These are phyloP conservation scores for Pantherophis vulpinus DNA, from an alignment of 2,797 vertebrate species.

Conservation along the genomic window DNA sequence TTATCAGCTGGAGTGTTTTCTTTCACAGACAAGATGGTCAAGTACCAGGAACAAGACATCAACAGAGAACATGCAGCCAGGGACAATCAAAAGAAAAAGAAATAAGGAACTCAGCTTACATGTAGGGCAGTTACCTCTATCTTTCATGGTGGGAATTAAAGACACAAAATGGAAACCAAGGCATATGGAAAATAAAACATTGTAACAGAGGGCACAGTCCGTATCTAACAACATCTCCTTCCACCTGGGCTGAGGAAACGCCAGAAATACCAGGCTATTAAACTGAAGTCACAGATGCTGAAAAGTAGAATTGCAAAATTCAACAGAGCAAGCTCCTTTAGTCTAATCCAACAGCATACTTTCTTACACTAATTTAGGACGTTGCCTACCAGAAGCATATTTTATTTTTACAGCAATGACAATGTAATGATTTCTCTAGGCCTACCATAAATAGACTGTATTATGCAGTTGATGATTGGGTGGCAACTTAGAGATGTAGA, in stretches of 20 bases:
- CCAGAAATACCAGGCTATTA: background rate
- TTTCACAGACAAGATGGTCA: slow-evolving; percentile 79
- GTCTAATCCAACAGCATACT: background rate
- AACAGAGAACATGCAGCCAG: slow-evolving; percentile 74
- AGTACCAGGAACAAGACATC: slow-evolving; percentile 75
- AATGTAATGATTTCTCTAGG: background rate
- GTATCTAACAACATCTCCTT: background rate
- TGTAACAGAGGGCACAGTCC: background rate
- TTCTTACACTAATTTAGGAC: background rate
- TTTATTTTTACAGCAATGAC: background rate
- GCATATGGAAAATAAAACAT: slow-evolving; percentile 31
- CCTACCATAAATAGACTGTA: background rate
- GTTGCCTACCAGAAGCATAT: background rate
- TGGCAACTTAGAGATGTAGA: background rate
- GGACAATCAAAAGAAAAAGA: slow-evolving; percentile 68
- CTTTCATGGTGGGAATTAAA: slow-evolving; percentile 53
- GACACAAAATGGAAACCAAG: slow-evolving; percentile 43
- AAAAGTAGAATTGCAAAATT: background rate
- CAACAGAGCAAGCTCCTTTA: background rate
- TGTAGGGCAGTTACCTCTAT: slow-evolving; percentile 47
- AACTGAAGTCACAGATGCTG: background rate
- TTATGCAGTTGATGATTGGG: background rate
- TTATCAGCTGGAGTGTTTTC: slow-evolving; percentile 76
- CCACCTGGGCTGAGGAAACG: background rate
- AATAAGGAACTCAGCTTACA: slow-evolving; percentile 70